Evolutionary conservation across 2,113 vertebrate genomes (phyloP), one percentile per base, ranked within the genome.

Genomic region (Seriola aureovittata): DNA sequence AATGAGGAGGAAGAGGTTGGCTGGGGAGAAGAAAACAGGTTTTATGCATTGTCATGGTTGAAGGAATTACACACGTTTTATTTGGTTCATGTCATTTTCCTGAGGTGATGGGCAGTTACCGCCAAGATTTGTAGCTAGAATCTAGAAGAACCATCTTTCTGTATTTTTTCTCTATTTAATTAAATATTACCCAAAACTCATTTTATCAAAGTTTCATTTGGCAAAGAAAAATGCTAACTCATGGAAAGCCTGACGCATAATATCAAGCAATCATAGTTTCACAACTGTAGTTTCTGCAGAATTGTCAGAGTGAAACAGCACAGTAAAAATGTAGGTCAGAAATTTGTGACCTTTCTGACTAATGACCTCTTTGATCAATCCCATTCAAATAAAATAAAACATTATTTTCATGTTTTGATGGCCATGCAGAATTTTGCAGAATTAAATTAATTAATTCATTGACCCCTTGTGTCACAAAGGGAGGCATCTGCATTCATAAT

Each of bases 1-100:
- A 78, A 99, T 96, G 70, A 99, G 96, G 88, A 99, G 95, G 94
- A 99, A 99, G 52, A 99, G 96, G 90, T 99, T 99, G 81, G 98
- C 98, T 99, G 93, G 0, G 62, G 17, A 48, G 14, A 46, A n/a
- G 54, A 73, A 3, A 80, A 77, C 16, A 65, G 9, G 48, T 66
- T 5, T 13, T 36, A 23, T 70, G 12, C 44, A 44, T 32, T 1
- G 5, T 40, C 9, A 10, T 4, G 5, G 8, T 46, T 40, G 10
- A 71, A 40, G 0, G 13, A 19, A 44, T 16, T 8, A 6, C 3
- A 23, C 2, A 13, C 2, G 8, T 2, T 1, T 21, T 36, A 0
- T 34, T 12, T 38, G 11, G 11, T 54, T 52, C 1, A 40, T 14
- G 52, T 29, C 10, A 44, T 9, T 21, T 52, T 44, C 7, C 8